Base-by-base conservation (phyloP, 2,888 invertebrate genomes). In the Philopedon plagiatum region DNA sequence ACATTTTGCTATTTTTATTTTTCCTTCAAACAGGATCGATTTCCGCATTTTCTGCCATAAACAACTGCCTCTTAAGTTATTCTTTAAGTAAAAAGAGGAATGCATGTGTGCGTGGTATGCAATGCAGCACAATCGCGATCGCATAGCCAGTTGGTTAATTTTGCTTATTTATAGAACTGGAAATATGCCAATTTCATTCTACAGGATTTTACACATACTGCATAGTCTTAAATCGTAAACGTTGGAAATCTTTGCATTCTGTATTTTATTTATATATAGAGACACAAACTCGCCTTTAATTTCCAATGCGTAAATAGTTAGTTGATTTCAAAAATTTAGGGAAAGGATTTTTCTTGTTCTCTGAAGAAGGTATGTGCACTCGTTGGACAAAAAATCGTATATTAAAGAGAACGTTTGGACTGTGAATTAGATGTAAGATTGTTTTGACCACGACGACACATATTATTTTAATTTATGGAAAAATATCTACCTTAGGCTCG, bases 111-210 rank as follows among this genome's bases (percentile, higher is more conserved):
- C 39, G 15, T 37, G 64, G 44, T 19, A 66, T 66, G 57, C 57
- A 34, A 57, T 34, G 51, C 51, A 5, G 51, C 15, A 29, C 51
- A 51, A 51, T 13, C 18, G 44, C 54, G n/a, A n/a, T n/a, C n/a
- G n/a, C 64, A 65, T 60, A 23, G 60, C 61, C 44, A 26, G 39
- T 67, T 37, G 67, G 34, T 51, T 44, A 26, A 44, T 44, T 26
- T 49, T 67, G 60, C 60, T 67, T 67, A 67, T 67, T 67, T 67
- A 67, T 67, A 67, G 60, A 37, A 51, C 60, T 67, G 67, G 67
- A 58, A 37, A 49, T 49, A 18, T 19, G 67, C 67, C 67, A 67
- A 60, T 67, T 58, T 67, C 39, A 49, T 39, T 44, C n/a, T 54
- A 56, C 39, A 64, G 34, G 56, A 39, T 54, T 51, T 64, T 64